A percentile compares a stretch with the other conserved stretches of the same genome.
Evolutionary conservation across 2,888 invertebrate species (phyloP).

Genomic region (Campopleginae sp.): DNA sequence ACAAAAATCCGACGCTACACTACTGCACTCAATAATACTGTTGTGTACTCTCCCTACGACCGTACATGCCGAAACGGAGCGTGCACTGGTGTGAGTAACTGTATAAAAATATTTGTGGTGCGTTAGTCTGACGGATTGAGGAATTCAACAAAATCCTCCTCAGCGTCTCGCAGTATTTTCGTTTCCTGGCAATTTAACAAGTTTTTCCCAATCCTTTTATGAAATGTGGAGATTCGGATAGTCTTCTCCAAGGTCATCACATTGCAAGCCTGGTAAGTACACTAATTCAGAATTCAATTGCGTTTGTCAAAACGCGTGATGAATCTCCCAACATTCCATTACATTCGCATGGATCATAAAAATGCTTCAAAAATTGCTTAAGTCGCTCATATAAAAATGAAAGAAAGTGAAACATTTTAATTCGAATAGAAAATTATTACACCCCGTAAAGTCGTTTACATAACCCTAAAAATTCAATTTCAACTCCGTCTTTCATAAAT

Average conservation of each 20-base stretch:
- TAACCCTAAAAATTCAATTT: neutral
- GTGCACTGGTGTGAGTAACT: neutral
- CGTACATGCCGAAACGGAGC: no score
- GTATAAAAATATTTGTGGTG: constrained; percentile 5
- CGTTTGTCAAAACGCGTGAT: neutral
- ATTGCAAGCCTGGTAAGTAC: neutral
- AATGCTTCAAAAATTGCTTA: neutral
- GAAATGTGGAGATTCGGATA: neutral
- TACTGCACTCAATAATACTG: neutral
- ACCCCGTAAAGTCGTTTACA: neutral
- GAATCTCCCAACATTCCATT: neutral
- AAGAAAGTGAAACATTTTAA: neutral
- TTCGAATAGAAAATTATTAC: neutral
- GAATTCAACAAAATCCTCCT: neutral
- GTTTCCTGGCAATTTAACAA: neutral
- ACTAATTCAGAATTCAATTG: neutral
- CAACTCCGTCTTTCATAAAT: neutral
- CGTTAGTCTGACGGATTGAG: neutral
- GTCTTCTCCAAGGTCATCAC: neutral
- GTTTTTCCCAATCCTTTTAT: neutral
- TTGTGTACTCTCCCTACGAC: neutral
- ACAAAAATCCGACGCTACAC: neutral
- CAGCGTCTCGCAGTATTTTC: neutral
- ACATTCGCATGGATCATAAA: neutral
- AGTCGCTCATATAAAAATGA: neutral